Base-by-base conservation (phyloP, 2,797 vertebrate species). In the Enteromius thamalakanensis region DNA sequence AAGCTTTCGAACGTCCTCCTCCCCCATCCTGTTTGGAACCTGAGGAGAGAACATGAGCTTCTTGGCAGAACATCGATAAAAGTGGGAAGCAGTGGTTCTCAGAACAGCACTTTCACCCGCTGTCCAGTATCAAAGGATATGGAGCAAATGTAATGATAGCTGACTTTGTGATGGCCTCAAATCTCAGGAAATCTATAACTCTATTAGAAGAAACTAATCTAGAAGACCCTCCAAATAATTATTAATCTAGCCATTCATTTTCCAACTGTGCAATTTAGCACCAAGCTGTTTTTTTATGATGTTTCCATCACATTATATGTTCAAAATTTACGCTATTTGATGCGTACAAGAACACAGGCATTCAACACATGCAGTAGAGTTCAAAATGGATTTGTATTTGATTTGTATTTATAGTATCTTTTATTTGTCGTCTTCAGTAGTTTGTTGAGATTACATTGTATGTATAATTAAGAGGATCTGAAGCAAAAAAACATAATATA, bases 41-140 rank as follows among this genome's bases (percentile, higher is more conserved):
- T 62, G 67, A 34, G 40, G 72, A 85, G 71, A 78, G 74, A 78
- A 83, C 81, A 83, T 78, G 71, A 62, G 81, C 72, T 87, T 81
- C 68, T 83, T n/a, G 42, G 77, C n/a, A 67, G 64, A 77, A 85
- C 6, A 32, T 76, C 78, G n/a, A 86, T 71, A 84, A 87, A 74
- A 74, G 40, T 74, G 21, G 64, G 72, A 82, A 81, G 76, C 53
- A 40, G 75, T 55, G 69, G 53, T 88, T 87, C 86, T 83, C 62
- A 83, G 83, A 86, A 88, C 53, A 32, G 47, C 72, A 8, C 19
- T 34, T 60, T 60, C 42, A 68, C 76, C 45, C 3, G 34, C 71
- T 58, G 72, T 47, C 78, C 19, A 2, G 4, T 65, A 71, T 51
- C 82, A 80, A 79, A 80, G 76, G 65, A 84, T 71, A 76, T 42